Conservation (phyloP, 1,140 invertebrate species). For the Drosophila pruinosa region DNA sequence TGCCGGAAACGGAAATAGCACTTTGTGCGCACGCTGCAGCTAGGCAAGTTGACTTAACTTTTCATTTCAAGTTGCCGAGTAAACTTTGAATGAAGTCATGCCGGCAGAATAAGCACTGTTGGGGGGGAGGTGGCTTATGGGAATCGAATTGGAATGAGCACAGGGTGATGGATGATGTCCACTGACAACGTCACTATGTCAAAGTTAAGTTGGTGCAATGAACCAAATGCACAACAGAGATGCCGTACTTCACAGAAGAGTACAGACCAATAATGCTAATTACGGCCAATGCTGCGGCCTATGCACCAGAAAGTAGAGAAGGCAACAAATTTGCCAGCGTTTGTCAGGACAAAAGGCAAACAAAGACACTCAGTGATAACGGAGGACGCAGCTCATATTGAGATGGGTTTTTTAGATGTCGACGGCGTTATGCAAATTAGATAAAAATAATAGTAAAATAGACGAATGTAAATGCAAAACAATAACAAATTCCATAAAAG, state of each 20-base stretch:
- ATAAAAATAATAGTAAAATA: conserved; percentile 71
- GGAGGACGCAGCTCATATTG: too few relatives aligned
- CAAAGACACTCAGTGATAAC: conserved; percentile 49
- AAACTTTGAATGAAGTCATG: conserved; percentile 68
- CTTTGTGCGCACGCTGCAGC: conserved; percentile 62
- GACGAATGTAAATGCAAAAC: conserved; percentile 70
- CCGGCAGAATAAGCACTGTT: background rate
- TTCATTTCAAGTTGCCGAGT: conserved; percentile 77
- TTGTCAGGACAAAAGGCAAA: conserved; percentile 59
- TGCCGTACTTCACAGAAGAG: background rate
- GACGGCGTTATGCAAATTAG: conserved; percentile 77
- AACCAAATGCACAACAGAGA: conserved; percentile 61
- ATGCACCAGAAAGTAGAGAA: conserved; percentile 12
- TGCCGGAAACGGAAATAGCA: conserved; percentile 79
- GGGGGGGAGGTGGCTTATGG: background rate
- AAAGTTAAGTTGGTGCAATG: conserved; percentile 46
- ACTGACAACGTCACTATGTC: conserved; percentile 6
- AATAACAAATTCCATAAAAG: conserved; percentile 72
- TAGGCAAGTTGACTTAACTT: conserved; percentile 75
- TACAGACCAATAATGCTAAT: background rate
- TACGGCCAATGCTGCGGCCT: background rate
- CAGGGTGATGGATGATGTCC: conserved; percentile 1
- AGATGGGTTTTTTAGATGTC: too few relatives aligned
- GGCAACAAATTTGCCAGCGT: conserved; percentile 56
- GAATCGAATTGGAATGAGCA: background rate